These are phyloP conservation scores for Zelostemma sp. DNA, from an alignment of 1,140 invertebrate species.

Conservation along the genomic window DNA sequence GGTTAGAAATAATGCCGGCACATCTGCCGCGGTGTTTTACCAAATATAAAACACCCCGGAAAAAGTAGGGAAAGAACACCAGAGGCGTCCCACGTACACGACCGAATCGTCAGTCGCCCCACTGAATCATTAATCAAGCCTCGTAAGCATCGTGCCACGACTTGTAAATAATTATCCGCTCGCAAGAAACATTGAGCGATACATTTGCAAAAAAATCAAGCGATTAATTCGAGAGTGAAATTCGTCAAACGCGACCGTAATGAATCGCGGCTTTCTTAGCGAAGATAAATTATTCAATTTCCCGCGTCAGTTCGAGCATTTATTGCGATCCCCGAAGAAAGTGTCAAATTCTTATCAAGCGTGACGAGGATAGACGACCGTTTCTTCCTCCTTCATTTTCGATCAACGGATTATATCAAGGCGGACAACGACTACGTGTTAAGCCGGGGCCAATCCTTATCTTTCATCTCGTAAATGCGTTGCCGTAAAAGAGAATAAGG, in stretches of 20 bases:
- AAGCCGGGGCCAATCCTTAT: conserved; percentile 28
- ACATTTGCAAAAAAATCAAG: no score
- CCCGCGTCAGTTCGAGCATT: conserved; percentile 18
- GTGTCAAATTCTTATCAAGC: conserved; percentile 31
- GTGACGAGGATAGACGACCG: conserved; percentile 48
- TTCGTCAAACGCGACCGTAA: not conserved
- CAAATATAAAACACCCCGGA: not conserved
- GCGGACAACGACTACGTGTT: conserved; percentile 30
- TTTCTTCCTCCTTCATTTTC: conserved; percentile 17
- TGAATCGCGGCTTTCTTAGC: not conserved
- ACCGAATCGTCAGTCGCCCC: not conserved
- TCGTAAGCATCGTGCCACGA: not conserved
- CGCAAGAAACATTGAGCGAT: not conserved
- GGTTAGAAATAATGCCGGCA: not conserved
- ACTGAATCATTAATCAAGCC: conserved; percentile 6
- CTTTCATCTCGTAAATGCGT: conserved; percentile 47
- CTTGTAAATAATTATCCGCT: conserved; percentile 5
- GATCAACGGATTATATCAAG: conserved; percentile 45
- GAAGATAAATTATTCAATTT: conserved; percentile 27
- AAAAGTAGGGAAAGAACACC: not conserved
- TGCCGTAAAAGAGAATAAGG: conserved; percentile 33
- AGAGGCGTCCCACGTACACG: not conserved
- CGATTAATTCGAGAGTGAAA: no score
- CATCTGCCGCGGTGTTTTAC: not conserved
- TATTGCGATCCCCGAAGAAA: conserved; percentile 23